These are phyloP conservation scores for Oceanodroma leucorhoa DNA, from an alignment of 2,797 vertebrate species.

Conservation along the genomic window DNA sequence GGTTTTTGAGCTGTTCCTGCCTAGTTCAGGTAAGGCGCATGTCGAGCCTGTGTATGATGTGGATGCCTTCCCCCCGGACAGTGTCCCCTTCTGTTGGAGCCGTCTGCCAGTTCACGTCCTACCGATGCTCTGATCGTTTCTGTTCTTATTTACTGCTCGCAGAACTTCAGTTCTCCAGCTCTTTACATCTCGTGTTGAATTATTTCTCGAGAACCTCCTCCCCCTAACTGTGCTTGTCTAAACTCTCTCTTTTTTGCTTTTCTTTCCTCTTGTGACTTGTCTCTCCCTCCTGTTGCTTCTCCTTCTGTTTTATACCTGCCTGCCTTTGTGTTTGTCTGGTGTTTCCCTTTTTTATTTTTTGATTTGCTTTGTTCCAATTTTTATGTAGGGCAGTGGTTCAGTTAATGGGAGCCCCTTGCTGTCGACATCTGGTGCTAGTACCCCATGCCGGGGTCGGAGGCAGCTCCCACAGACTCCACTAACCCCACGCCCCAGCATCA, in stretches of 20 bases:
- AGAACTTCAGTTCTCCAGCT: conserved; percentile 1
- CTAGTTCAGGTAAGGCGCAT: conserved; percentile 53
- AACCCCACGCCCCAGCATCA: conserved; percentile 90
- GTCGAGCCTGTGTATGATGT: conserved; percentile 3
- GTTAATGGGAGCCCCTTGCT: conserved; percentile 87
- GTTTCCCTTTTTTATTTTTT: conserved; percentile 74
- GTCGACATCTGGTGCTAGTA: conserved; percentile 89
- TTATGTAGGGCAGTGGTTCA: conserved; percentile 93
- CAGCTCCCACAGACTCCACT: conserved; percentile 94
- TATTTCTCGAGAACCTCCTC: conserved; percentile 49
- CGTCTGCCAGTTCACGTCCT: conserved; percentile 33
- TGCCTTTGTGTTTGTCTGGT: conserved; percentile 53
- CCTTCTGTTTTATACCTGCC: conserved; percentile 48
- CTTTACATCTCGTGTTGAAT: conserved; percentile 66
- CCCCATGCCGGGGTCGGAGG: conserved; percentile 89
- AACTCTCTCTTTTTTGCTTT: conserved; percentile 69
- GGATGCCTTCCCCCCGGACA: conserved; percentile 33
- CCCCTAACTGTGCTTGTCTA: conserved; percentile 54
- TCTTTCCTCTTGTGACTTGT: conserved; percentile 49
- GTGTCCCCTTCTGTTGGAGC: conserved; percentile 40
- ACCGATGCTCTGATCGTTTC: neutral
- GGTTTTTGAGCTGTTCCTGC: neutral
- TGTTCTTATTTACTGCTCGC: neutral
- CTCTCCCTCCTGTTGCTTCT: conserved; percentile 46
- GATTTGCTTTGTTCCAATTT: conserved; percentile 89